Percentiles rank a stretch among this genome's conserved stretches.
phyloP scores from a whole-genome alignment of 2,797 vertebrate species.

The Peromyscus aztecus region DNA sequence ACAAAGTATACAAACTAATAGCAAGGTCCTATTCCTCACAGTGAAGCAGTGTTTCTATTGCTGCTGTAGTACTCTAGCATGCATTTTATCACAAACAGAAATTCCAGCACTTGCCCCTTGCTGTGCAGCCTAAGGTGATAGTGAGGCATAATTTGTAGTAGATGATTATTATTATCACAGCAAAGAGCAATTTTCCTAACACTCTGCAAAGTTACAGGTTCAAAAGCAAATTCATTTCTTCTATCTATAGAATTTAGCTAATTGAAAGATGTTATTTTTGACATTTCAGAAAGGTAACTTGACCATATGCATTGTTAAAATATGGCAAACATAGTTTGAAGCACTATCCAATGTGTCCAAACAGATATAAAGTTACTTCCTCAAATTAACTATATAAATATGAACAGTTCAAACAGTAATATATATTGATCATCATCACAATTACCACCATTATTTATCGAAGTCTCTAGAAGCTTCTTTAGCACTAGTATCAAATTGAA shows the following conservation, averaged over 20 bases:
- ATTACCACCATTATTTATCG: constrained; percentile 9
- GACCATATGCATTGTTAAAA: not conserved
- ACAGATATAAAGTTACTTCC: not conserved
- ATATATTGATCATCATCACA: not conserved
- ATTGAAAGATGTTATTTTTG: not conserved
- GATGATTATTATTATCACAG: constrained; percentile 48
- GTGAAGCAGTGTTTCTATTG: constrained; percentile 10
- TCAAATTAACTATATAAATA: constrained; percentile 9
- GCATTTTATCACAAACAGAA: constrained; percentile 46
- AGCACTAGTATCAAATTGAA: not conserved
- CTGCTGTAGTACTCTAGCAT: not conserved
- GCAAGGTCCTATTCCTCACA: not conserved
- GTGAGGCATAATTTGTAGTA: not conserved
- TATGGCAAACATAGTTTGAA: not conserved
- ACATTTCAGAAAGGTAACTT: constrained; percentile 8
- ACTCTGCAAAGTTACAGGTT: not conserved
- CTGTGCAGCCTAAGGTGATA: not conserved
- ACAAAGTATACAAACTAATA: constrained; percentile 38
- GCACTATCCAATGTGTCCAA: not conserved
- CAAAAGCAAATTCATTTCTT: constrained; percentile 47
- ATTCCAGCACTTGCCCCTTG: not conserved
- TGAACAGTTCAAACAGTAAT: not conserved
- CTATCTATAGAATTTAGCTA: not conserved
- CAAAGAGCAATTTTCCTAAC: not conserved
- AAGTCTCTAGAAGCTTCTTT: constrained; percentile 14